Percentiles rank a stretch among this genome's conserved stretches.
Evolutionary conservation across 2,113 vertebrate genomes (phyloP).

Genomic region (Charina bottae): DNA sequence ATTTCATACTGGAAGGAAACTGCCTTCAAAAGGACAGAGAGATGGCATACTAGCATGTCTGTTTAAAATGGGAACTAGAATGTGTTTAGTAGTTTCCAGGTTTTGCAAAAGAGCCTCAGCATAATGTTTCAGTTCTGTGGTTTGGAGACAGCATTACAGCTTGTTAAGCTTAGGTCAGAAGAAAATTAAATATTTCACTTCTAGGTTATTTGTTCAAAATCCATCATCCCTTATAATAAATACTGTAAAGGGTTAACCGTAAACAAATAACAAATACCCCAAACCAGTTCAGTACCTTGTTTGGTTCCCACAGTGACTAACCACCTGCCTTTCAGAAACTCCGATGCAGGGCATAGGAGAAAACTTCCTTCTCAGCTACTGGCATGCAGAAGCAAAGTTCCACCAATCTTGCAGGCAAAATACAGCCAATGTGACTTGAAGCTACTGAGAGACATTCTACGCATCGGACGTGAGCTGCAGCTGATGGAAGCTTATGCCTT

Average conservation of each 20-base stretch:
- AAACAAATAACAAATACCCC: not conserved
- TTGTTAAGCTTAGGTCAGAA: not conserved
- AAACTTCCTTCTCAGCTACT: not conserved
- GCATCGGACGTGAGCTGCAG: not conserved
- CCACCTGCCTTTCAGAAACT: not conserved
- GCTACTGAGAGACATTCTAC: not conserved
- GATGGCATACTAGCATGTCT: not conserved
- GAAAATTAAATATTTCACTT: not conserved
- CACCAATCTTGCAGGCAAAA: not conserved
- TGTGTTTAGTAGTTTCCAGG: not conserved
- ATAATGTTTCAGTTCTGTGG: accelerated
- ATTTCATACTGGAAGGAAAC: not conserved
- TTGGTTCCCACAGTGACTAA: not conserved
- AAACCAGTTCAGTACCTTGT: not conserved
- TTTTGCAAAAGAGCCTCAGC: not conserved
- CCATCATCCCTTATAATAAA: not conserved
- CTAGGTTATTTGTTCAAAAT: not conserved
- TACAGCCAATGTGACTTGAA: not conserved
- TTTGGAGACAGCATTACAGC: not conserved
- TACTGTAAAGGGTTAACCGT: not conserved
- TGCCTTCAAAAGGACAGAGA: accelerated
- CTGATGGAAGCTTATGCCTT: not conserved
- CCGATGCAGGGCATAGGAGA: not conserved
- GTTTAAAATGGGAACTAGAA: not conserved
- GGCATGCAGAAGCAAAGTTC: not conserved